Conservation (phyloP, 2,888 invertebrate species). For the Theretra japonica region DNA sequence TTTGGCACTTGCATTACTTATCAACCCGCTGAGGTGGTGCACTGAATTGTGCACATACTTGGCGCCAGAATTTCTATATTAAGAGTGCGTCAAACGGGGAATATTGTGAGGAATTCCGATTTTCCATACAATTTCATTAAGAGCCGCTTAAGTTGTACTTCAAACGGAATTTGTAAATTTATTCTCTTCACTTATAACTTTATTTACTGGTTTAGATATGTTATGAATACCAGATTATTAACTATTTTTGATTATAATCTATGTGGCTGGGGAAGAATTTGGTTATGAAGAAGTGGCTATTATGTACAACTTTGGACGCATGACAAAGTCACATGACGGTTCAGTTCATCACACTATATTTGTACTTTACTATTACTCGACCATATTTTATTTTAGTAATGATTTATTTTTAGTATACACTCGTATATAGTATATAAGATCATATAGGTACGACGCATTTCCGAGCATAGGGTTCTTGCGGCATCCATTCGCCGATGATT, state of each 20-base stretch:
- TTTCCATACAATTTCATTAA: background rate
- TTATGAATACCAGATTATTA: too few species aligned
- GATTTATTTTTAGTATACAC: background rate
- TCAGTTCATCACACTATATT: background rate
- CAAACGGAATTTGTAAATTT: background rate
- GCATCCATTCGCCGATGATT: too few species aligned
- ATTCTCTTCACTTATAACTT: too few species aligned
- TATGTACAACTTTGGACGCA: background rate
- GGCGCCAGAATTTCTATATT: slow-evolving; percentile 48
- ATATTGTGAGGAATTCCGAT: slow-evolving; percentile 30
- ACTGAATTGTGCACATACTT: slow-evolving; percentile 47
- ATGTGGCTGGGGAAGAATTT: background rate
- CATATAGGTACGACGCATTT: background rate
- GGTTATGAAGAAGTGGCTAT: background rate
- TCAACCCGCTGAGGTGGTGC: slow-evolving; percentile 44
- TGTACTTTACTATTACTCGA: background rate
- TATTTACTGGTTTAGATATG: too few species aligned
- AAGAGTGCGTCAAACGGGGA: slow-evolving; percentile 39
- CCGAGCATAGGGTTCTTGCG: too few species aligned
- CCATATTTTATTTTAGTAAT: background rate
- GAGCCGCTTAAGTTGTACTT: background rate
- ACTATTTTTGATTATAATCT: too few species aligned
- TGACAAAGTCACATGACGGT: background rate
- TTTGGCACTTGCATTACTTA: slow-evolving; percentile 68
- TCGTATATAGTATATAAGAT: background rate